Percentiles rank a stretch among this genome's conserved stretches.
phyloP scores from a whole-genome alignment of 2,797 vertebrate species.

The Hirundo rustica region DNA sequence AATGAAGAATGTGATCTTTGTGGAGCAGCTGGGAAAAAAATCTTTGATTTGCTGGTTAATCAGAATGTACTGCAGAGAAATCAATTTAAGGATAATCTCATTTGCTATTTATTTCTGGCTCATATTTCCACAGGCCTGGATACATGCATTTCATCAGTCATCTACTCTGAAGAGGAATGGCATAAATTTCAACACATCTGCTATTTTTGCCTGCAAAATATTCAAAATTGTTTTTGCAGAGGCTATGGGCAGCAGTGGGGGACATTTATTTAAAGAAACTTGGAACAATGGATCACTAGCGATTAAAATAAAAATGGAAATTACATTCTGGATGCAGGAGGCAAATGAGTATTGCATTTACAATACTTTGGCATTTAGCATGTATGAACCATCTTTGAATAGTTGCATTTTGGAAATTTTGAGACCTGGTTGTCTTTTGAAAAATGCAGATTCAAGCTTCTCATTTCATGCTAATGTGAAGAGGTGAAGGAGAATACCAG shows the following conservation, averaged over 20 bases:
- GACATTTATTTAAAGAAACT: constrained; percentile 55
- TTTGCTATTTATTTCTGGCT: constrained; percentile 54
- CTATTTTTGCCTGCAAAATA: constrained; percentile 59
- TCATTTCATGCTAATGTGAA: constrained; percentile 47
- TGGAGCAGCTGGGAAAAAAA: not conserved
- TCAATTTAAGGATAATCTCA: constrained; percentile 54
- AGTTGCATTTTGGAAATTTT: constrained; percentile 12
- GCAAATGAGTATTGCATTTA: constrained; percentile 46
- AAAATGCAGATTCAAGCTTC: constrained; percentile 39
- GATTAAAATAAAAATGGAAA: constrained; percentile 64
- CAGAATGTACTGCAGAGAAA: constrained; percentile 49
- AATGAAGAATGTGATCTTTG: constrained; percentile 17
- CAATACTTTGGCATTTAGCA: not conserved
- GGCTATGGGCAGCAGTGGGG: constrained; percentile 41
- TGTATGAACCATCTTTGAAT: not conserved
- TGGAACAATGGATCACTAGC: constrained; percentile 49
- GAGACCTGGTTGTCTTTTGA: constrained; percentile 25
- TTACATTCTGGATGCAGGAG: constrained; percentile 45
- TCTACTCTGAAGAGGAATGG: constrained; percentile 11
- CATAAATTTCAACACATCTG: constrained; percentile 56
- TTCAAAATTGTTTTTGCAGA: constrained; percentile 53
- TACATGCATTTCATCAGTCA: constrained; percentile 54
- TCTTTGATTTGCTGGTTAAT: constrained; percentile 53
- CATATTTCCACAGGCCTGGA: constrained; percentile 39
- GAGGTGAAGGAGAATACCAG: constrained; percentile 39